phyloP scores from a whole-genome alignment of 2,888 invertebrate genomes.

The Ectemnius continuus region DNA sequence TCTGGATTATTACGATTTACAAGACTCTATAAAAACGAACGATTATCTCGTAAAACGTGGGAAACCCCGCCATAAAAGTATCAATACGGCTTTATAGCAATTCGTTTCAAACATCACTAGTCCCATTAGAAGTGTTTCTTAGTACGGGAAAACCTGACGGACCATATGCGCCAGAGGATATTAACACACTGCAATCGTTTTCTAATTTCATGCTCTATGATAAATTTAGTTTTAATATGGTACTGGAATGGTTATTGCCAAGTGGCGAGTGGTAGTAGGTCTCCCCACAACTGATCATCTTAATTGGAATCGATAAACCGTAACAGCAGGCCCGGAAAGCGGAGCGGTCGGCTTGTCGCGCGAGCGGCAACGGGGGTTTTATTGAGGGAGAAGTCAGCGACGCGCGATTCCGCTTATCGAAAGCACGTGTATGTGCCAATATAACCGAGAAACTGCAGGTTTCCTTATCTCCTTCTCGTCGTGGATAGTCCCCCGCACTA shows the following conservation, averaged over 20 bases:
- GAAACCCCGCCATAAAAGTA: conserved; percentile 17
- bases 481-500: conserved; percentile 2
- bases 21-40: not conserved
- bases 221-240: too few relatives aligned
- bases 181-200: too few relatives aligned
- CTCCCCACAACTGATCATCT: conserved; percentile 3
- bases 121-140: too few relatives aligned
- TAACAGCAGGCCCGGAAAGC: conserved; percentile 14
- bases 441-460: conserved; percentile 30
- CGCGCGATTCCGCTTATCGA: conserved; percentile 39
- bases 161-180: too few relatives aligned
- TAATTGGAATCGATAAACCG: conserved; percentile 34
- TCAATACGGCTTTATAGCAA: too few relatives aligned
- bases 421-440: conserved; percentile 36
- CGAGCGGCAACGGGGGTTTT: conserved; percentile 9
- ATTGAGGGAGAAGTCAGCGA: conserved; percentile 22
- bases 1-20: conserved; percentile 1
- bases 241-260: conserved; percentile 8
- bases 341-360: not conserved
- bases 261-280: conserved; percentile 23
- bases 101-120: too few relatives aligned
- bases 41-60: conserved; percentile 15
- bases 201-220: too few relatives aligned
- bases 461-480: conserved; percentile 31
- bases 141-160: too few relatives aligned